phyloP scores from a whole-genome alignment of 1,140 invertebrate genomes.

The Bombus difficillimus region DNA sequence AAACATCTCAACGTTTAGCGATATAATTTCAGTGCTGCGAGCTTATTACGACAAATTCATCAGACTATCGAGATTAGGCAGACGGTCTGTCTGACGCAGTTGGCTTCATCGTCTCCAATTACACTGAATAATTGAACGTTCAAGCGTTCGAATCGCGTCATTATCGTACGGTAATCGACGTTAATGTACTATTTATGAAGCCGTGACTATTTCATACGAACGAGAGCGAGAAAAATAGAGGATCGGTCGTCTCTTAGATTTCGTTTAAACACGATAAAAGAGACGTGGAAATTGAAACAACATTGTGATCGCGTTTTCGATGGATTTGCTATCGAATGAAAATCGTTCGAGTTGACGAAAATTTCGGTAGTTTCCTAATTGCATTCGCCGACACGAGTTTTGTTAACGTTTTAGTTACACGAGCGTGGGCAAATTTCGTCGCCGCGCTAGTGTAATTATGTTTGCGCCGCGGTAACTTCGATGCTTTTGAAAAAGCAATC shows the following conservation, averaged over 20 bases:
- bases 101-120: not conserved
- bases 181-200: not conserved
- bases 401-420: constrained; percentile 15
- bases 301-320: not conserved
- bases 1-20: not conserved
- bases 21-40: not conserved
- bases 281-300: constrained; percentile 1
- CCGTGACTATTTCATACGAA: not conserved
- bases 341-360: constrained; percentile 15
- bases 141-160: not conserved
- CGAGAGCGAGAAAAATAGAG: not conserved
- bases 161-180: not conserved
- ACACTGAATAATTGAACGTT: not conserved
- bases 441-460: not conserved
- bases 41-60: not conserved
- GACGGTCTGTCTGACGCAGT: not conserved
- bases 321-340: not conserved
- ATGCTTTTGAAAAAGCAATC: constrained; percentile 22
- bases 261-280: constrained; percentile 4
- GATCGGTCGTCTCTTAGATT: not conserved
- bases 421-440: constrained; percentile 9
- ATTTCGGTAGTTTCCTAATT: constrained; percentile 22
- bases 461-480: not conserved
- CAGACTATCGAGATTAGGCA: not conserved
- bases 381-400: not conserved